A percentile compares a stretch with the other conserved stretches of the same genome.
Conservation (phyloP, 2,888 invertebrate genomes). For the Chesias legatella region DNA sequence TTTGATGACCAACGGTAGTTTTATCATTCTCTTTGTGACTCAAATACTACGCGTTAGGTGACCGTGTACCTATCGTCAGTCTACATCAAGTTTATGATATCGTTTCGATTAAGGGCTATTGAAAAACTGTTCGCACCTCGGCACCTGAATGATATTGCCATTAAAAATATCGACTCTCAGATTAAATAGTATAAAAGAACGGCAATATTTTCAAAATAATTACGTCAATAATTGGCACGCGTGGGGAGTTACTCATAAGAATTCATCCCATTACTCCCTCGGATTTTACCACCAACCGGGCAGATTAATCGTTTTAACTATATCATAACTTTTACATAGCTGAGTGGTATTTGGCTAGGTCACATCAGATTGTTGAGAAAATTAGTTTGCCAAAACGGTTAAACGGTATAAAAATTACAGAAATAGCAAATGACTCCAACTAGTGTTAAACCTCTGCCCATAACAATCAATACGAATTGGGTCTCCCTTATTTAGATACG, state of each 20-base stretch:
- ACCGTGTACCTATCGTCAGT: background rate
- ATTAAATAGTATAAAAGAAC: constrained; percentile 68
- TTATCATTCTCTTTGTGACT: no score
- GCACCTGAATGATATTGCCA: constrained; percentile 54
- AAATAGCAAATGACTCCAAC: no score
- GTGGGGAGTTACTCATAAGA: constrained; percentile 49
- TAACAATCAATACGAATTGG: no score
- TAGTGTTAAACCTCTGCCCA: no score
- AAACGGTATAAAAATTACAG: no score
- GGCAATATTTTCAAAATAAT: constrained; percentile 78
- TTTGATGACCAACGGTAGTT: no score
- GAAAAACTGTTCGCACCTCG: constrained; percentile 46
- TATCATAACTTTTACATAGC: constrained; percentile 64
- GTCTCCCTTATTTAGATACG: no score
- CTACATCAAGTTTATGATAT: constrained; percentile 19
- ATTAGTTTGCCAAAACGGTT: no score
- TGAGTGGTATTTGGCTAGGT: no score
- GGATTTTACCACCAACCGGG: constrained; percentile 77
- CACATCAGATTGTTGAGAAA: constrained; percentile 29
- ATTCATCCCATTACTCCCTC: constrained; percentile 68
- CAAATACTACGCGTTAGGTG: no score
- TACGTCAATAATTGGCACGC: constrained; percentile 79
- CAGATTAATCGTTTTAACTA: constrained; percentile 77
- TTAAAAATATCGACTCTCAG: constrained; percentile 62
- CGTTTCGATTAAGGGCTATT: constrained; percentile 55